Evolutionary conservation across 2,113 vertebrate species (phyloP).

Genomic region (Hydropotes inermis): DNA sequence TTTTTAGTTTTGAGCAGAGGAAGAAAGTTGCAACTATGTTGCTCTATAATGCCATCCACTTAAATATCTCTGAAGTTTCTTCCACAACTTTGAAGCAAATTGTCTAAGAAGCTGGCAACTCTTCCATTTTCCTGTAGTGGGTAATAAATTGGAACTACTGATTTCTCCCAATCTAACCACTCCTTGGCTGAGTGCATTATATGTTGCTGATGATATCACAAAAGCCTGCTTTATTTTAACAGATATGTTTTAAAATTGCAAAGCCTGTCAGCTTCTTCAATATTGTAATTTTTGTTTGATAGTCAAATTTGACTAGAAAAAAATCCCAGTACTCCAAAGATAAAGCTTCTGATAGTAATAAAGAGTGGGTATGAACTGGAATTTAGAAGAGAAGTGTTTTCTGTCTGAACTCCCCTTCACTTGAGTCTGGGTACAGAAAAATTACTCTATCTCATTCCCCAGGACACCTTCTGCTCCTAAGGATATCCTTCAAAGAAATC

Average conservation of each 20-base stretch:
- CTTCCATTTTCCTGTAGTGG: background rate
- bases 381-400: background rate
- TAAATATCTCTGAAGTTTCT: background rate
- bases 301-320: background rate
- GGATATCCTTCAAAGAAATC: background rate
- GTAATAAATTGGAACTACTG: background rate
- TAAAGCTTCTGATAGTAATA: background rate
- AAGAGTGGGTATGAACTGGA: background rate
- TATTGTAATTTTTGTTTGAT: background rate
- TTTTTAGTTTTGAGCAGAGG: background rate
- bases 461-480: background rate
- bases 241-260: background rate
- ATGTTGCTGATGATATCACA: background rate
- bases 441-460: background rate
- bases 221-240: background rate
- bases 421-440: background rate
- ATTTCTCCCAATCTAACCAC: background rate
- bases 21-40: background rate
- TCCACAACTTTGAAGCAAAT: background rate
- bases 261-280: background rate
- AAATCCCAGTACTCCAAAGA: background rate
- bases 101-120: background rate
- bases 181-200: background rate
- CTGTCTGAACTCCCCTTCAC: background rate
- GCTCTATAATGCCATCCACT: background rate